Base-by-base conservation (phyloP, 2,797 vertebrate genomes). In the Sebastes umbrosus region DNA sequence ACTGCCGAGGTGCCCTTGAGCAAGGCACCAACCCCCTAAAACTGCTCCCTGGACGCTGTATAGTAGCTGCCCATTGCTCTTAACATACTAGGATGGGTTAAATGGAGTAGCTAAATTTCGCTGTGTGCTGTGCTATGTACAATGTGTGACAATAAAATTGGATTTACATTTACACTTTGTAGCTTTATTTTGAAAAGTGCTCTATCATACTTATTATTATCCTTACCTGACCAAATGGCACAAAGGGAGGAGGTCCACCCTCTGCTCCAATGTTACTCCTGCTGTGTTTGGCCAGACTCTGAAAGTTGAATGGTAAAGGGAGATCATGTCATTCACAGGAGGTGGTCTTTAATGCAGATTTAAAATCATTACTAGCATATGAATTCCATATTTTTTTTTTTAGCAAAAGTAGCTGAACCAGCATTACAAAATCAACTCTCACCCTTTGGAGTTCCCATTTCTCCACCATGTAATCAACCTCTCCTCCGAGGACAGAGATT, bases 391-490 rank as follows among this genome's bases (percentile, higher is more conserved):
- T 46, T 46, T 20, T 50, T 8, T 32, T 34, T 63, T 60, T 57
- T 11, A n/a, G 20, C 14, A 59, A 69, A 80, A 73, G 43, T 7
- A 69, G 69, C 36, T 12, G 62, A 84, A 39, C 20, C 25, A 60
- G 43, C 29, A 58, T 57, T 25, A 75, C 6, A 82, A 39, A 64
- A 57, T 59, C 10, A 9, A 63, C 58, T 86, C 97, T 99, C 95
- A 99, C 98, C 97, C 98, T 97, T 92, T 99, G 98, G 67, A 99
- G 96, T 84, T 98, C 97, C 98, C 99, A 99, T 82, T 99, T 99
- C 92, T 99, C 98, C 88, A 99, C 96, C 95, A 99, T 97, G 93
- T 98, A 97, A 86, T 99, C 97, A 73, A 99, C 98, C 93, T 98
- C 98, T 91, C 99, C 98, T 55, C 98, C 99, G 10, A 99, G 98